A percentile compares a stretch with the other conserved stretches of the same genome.
These are phyloP conservation scores for Drosophila pectinifera DNA, from an alignment of 1,140 invertebrate species.

Conservation along the genomic window DNA sequence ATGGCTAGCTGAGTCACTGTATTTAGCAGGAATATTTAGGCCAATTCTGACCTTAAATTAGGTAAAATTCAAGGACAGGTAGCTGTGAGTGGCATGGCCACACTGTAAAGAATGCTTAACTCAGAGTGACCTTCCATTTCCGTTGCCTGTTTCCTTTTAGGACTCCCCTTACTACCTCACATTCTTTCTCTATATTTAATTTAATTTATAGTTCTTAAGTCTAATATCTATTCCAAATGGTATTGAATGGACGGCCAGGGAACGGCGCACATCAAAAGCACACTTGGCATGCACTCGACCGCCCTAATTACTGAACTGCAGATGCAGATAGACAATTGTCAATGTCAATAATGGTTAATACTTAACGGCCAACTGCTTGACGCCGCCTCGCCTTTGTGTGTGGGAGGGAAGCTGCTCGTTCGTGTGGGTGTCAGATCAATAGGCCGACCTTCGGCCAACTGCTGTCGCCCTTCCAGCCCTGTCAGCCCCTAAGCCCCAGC, in stretches of 20 bases:
- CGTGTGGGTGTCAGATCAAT: slow-evolving; percentile 73
- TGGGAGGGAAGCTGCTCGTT: slow-evolving; percentile 13
- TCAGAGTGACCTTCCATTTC: too few relatives aligned
- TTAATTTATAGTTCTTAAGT: neutral
- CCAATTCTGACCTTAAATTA: too few relatives aligned
- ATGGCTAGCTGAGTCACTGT: too few relatives aligned
- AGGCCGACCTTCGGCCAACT: slow-evolving; percentile 63
- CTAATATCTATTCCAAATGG: neutral
- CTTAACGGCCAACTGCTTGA: slow-evolving; percentile 52
- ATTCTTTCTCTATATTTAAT: neutral
- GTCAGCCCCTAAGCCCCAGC: neutral
- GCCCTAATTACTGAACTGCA: slow-evolving; percentile 50
- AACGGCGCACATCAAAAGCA: slow-evolving; percentile 38
- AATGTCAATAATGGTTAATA: slow-evolving; percentile 81
- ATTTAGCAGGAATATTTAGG: neutral
- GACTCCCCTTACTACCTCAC: too few relatives aligned
- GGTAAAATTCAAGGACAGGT: too few relatives aligned
- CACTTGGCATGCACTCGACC: slow-evolving; percentile 44
- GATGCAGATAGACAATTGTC: slow-evolving; percentile 72
- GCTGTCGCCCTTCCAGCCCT: neutral
- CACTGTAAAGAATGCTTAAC: too few relatives aligned
- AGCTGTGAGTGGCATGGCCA: neutral
- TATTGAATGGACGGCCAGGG: neutral
- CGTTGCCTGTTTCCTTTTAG: too few relatives aligned
- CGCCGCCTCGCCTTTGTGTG: neutral